Base-by-base conservation (phyloP, 2,113 vertebrate genomes). In the Anguilla rostrata region DNA sequence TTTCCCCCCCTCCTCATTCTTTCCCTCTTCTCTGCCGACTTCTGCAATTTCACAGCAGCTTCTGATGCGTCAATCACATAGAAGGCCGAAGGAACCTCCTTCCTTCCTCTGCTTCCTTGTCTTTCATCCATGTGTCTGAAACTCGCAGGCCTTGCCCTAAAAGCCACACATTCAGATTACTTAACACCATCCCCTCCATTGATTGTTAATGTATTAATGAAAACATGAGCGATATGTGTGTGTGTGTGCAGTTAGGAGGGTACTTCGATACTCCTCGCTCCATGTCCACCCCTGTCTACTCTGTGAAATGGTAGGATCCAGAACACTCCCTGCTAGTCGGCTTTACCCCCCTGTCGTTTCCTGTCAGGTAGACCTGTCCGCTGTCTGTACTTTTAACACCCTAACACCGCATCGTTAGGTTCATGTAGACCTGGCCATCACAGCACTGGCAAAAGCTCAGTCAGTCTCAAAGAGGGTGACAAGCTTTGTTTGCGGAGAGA, bases 261-360 rank as follows among this genome's bases (percentile, higher is more conserved):
- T 29, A 39, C 39, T 39, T 29, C 39, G 6, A 49, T 18, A 26
- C 26, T 75, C 71, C 26, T 82, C 88, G 56, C 87, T 66, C 71
- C 78, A 53, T 80, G 71, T 43, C 57, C 56, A 66, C 88, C 43
- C 53, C 85, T 84, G 79, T 91, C 86, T 56, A 63, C 86, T 66
- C 71, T 88, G 80, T 89, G 88, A 90, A 89, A 89, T 88, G 89
- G 91, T 94, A 94, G 94, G 92, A 94, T 95, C 94, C 94, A 95
- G 94, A 95, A 93, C 92, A 93, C 91, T 86, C 43, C 78, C 15
- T 82, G 79, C 85, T 86, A 78, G 71, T 75, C n/a, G 34, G 71
- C 71, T 75, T 29, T 12, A 34, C 53, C 56, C 78, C 16, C 60
- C 56, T 39, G 14, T 29, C 11, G 7, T 84, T 26, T 46, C 79